Base-by-base conservation (phyloP, 2,888 invertebrate genomes). In the Anthoptus insignis region DNA sequence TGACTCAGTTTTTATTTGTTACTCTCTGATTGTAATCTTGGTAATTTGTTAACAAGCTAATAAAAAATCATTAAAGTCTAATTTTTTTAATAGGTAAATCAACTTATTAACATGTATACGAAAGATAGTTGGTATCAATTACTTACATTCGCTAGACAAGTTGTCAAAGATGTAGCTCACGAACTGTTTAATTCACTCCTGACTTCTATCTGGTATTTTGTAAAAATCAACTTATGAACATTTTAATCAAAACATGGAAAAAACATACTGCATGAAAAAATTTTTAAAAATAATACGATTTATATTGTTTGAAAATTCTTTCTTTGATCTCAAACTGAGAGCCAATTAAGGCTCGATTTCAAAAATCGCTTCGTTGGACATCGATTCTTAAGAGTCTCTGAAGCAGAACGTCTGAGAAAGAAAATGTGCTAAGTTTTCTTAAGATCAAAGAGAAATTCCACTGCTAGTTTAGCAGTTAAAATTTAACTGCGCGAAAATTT, bases 361-460 rank as follows among this genome's bases (percentile, higher is more conserved):
- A 54, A 61, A 54, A 61, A 56, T 54, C 61, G 54, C 45, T 61
- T 61, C 47, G 53, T 61, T 54, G 54, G 54, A 47, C 47, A 53
- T 61, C 47, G 47, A 61, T 54, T 54, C 54, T 54, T 19, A 34
- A 61, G 61, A 54, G 54, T 21, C 57, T 27, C 14, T 47, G 32
- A 47, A 37, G 54, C 47, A 37, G 54, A 61, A 47, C 24, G 37
- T 16, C 37, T 53, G 42, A 37, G 34, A 54, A 54, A 61, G 47
- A 61, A 61, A 61, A 61, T 27, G 54, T 61, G 60, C 49, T 61
- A 54, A 34, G 54, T 54, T 54, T 61, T 54, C 54, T 54, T 37
- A 22, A 24, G 39, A 47, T 19, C 54, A 37, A 54, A 32, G 45
- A 42, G 53, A 61, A 53, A 34, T 53, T 53, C n/a, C 8, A 32